These are phyloP conservation scores for Lissocephala sabroskyi DNA, from an alignment of 2,888 invertebrate species.

Conservation along the genomic window DNA sequence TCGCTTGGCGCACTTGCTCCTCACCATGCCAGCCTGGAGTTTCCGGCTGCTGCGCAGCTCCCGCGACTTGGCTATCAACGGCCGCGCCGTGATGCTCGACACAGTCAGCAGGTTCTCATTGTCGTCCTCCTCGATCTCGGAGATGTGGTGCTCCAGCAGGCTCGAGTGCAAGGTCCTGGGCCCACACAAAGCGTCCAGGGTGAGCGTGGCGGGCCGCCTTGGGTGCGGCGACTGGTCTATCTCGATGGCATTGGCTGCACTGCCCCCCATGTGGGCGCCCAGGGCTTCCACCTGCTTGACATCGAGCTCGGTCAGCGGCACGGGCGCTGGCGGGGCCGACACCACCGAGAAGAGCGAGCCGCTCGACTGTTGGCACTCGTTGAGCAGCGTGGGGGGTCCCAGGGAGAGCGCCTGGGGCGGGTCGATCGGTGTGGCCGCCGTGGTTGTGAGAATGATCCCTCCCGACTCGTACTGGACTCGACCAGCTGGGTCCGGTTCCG, in stretches of 20 bases:
- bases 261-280: slow-evolving; percentile 9
- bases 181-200: slow-evolving; percentile 71
- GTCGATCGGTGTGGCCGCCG: slow-evolving; percentile 18
- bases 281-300: slow-evolving; percentile 64
- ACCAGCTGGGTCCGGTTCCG: slow-evolving; percentile 73
- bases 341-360: slow-evolving; percentile 80
- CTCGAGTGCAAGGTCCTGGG: slow-evolving; percentile 71
- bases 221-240: slow-evolving; percentile 69
- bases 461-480: slow-evolving; percentile 73
- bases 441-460: slow-evolving; percentile 68
- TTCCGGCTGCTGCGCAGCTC: slow-evolving; percentile 74
- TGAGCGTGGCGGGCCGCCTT: slow-evolving; percentile 73
- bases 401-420: slow-evolving; percentile 29
- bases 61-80: slow-evolving; percentile 80
- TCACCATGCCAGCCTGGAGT: slow-evolving; percentile 35
- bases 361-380: slow-evolving; percentile 64
- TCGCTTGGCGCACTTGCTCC: slow-evolving; percentile 34
- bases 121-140: slow-evolving; percentile 77
- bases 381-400: slow-evolving; percentile 48
- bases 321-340: slow-evolving; percentile 76
- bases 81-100: slow-evolving; percentile 81
- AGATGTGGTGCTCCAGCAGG: slow-evolving; percentile 73
- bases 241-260: slow-evolving; percentile 22
- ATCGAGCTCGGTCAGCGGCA: slow-evolving; percentile 72
- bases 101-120: slow-evolving; percentile 82